Percentiles rank a stretch among this genome's conserved stretches.
Conservation (phyloP, 92 coral and sea anemone species). For the Epizoanthus rinbou region DNA sequence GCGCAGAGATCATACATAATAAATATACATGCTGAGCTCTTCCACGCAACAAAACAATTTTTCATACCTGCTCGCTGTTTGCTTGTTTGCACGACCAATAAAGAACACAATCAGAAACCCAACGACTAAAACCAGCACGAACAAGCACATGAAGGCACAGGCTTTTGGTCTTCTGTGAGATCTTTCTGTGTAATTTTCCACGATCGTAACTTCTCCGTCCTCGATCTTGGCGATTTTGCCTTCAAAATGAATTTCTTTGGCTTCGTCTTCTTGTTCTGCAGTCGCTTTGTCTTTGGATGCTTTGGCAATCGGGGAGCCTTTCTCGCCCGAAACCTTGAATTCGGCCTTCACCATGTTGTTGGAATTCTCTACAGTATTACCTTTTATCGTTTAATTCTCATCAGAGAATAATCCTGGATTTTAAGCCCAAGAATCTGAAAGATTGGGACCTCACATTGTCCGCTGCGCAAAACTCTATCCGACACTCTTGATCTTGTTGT, state of each 20-base stretch:
- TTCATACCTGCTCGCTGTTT: slow-evolving; percentile 24
- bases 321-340: slow-evolving; percentile 46
- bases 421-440: slow-evolving; percentile 12
- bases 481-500: slow-evolving; percentile 23
- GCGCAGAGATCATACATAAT: slow-evolving; percentile 1
- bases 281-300: slow-evolving; percentile 36
- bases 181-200: slow-evolving; percentile 53
- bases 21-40: background rate
- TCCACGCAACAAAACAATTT: background rate
- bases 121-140: slow-evolving; percentile 69
- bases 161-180: slow-evolving; percentile 72
- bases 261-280: slow-evolving; percentile 1
- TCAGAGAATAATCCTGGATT: slow-evolving; percentile 17
- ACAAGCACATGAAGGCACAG: slow-evolving; percentile 70
- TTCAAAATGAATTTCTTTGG: background rate
- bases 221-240: slow-evolving; percentile 61
- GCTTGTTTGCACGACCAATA: slow-evolving; percentile 52
- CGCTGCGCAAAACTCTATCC: background rate
- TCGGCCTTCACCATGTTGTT: slow-evolving; percentile 80
- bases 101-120: slow-evolving; percentile 81
- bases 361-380: background rate
- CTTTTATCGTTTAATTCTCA: background rate
- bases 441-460: slow-evolving; percentile 21
- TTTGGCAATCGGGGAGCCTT: slow-evolving; percentile 55
- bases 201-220: slow-evolving; percentile 57